Evolutionary conservation across 2,113 vertebrate species (phyloP), one percentile per base, ranked within the genome.

Genomic region (Saccopteryx bilineata): DNA sequence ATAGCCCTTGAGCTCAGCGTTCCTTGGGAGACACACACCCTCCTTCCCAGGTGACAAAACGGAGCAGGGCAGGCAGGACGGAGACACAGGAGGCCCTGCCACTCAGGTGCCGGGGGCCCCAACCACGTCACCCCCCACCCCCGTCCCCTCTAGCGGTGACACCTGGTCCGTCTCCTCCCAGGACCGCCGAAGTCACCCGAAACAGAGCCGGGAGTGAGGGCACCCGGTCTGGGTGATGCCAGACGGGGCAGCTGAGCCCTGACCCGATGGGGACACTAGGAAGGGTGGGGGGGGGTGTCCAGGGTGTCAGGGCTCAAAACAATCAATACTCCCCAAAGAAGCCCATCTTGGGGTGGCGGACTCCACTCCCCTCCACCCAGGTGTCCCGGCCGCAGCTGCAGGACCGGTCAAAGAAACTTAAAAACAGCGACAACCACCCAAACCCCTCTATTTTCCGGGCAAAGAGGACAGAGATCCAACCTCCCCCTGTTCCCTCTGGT

Each of bases 391-490:
- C 39, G 3, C 39, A 39, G 39, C 39, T 39, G 39, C 39, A 39
- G 39, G 39, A 39, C 39, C 2, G 39, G 39, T 39, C 39, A 39
- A 39, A 39, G 39, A 39, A 39, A 39, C 39, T 39, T 39, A 39
- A 39, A 39, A 39, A 39, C 39, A 39, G 39, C 39, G 39, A 39
- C 39, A 39, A 39, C 39, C 39, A 39, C 39, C 39, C 39, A 39
- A 39, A 39, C 39, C 39, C 39, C 39, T 39, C 39, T 39, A 39
- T 39, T 21, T 66, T 33, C 79, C 13, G 18, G 33, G 46, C 23
- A 9, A 65, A 24, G 9, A 0, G 48, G 11, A 56, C 3, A 1
- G 63, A 3, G 0, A 5, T 26, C 54, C 39, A 5, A 5, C 0
- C 1, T 7, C 46, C 10, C 21, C 0, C 14, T 6, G 19, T 17